phyloP scores from a whole-genome alignment of 2,113 vertebrate genomes.

The Motacilla alba region DNA sequence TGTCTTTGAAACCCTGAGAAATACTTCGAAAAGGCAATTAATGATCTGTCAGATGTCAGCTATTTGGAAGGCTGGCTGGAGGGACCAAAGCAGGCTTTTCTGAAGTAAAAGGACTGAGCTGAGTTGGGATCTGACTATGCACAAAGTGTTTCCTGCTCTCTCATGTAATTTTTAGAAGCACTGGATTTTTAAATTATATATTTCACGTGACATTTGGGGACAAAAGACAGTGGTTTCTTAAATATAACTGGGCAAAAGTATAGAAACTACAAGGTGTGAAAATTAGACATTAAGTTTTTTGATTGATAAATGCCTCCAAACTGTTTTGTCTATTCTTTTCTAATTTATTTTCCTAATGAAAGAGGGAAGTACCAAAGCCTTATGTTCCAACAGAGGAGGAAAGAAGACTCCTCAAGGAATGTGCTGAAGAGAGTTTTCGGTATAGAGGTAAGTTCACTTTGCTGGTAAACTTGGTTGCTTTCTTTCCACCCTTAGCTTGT shows the following conservation, averaged over 20 bases:
- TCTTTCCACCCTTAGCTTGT: background rate
- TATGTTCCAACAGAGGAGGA: slow-evolving; percentile 89
- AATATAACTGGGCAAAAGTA: background rate
- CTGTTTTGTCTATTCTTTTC: background rate
- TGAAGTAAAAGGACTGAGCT: background rate
- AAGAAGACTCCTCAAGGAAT: slow-evolving; percentile 82
- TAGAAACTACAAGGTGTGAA: background rate
- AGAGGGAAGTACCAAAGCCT: slow-evolving; percentile 66
- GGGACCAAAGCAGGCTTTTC: background rate
- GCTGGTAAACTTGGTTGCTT: background rate
- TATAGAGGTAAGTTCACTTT: slow-evolving; percentile 85
- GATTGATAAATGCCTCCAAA: background rate
- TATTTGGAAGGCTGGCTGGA: background rate
- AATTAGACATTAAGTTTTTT: background rate
- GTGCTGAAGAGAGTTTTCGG: slow-evolving; percentile 85
- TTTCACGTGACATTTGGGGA: background rate
- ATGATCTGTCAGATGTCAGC: background rate
- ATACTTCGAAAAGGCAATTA: fast-evolving
- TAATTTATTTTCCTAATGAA: background rate
- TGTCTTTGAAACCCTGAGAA: background rate
- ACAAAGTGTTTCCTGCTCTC: background rate
- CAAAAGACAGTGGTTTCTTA: background rate
- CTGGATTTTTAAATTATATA: fast-evolving
- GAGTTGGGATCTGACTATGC: background rate
- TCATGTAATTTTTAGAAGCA: background rate